A percentile compares a stretch with the other conserved stretches of the same genome.
These are phyloP conservation scores for Ephialtes manifestator DNA, from an alignment of 2,888 invertebrate genomes.

Conservation along the genomic window DNA sequence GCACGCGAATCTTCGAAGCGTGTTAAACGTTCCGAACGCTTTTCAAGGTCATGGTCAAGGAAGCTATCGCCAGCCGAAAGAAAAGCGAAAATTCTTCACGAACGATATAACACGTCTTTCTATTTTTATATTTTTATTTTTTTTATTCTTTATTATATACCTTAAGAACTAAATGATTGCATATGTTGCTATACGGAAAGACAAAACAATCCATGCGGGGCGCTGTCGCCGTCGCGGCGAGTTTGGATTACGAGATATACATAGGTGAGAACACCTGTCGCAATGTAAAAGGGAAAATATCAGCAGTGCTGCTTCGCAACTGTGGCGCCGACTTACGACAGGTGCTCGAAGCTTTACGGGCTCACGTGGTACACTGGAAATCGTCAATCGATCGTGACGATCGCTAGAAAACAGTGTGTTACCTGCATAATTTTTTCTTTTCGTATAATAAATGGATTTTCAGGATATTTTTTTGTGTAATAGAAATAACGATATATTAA, in stretches of 20 bases:
- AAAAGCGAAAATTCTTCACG: conserved; percentile 15
- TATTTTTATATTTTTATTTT: neutral
- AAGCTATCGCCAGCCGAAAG: conserved; percentile 5
- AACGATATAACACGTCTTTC: neutral
- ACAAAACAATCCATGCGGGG: conserved; percentile 65
- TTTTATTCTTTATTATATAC: neutral
- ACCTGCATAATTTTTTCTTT: conserved; percentile 1
- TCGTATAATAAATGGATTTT: neutral
- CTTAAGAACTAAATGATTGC: neutral
- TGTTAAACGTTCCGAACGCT: neutral
- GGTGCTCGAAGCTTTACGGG: conserved; percentile 41
- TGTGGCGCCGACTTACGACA: conserved; percentile 56
- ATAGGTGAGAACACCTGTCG: conserved; percentile 45
- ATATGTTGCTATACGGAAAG: neutral
- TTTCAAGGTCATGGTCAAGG: conserved; percentile 39
- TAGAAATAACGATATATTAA: too few species aligned
- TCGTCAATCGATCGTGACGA: conserved; percentile 60
- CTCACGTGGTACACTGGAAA: neutral
- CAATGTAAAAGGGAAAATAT: neutral
- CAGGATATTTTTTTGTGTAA: neutral
- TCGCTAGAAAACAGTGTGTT: conserved; percentile 14
- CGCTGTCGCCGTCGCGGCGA: conserved; percentile 30
- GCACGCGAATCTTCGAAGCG: conserved; percentile 41
- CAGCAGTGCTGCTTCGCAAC: conserved; percentile 6
- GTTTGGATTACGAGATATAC: conserved; percentile 24